Evolutionary conservation across 2,888 invertebrate species (phyloP).

Genomic region (Drosophila algonquin): DNA sequence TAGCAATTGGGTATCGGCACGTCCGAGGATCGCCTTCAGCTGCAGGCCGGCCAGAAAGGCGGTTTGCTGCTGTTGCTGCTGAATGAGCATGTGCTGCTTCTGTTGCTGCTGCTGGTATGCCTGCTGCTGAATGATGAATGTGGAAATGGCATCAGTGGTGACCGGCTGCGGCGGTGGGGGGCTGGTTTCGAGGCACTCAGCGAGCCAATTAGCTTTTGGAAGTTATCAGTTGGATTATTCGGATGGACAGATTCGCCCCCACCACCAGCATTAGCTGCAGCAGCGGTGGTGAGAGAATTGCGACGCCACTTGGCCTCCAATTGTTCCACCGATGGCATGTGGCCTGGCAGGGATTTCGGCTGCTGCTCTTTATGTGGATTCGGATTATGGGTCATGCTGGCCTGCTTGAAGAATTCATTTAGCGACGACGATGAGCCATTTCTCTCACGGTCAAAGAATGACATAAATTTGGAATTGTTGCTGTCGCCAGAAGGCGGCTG

Average conservation of each 20-base stretch:
- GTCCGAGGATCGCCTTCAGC: conserved; percentile 79
- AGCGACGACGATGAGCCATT: conserved; percentile 74
- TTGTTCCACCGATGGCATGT: conserved; percentile 81
- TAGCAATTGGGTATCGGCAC: conserved; percentile 80
- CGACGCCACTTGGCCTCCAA: conserved; percentile 82
- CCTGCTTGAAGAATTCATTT: conserved; percentile 81
- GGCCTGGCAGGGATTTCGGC: conserved; percentile 61
- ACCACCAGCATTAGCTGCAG: conserved; percentile 25
- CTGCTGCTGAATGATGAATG: conserved; percentile 80
- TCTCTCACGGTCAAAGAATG: conserved; percentile 60
- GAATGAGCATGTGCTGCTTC: conserved; percentile 72
- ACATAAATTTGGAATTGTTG: conserved; percentile 70
- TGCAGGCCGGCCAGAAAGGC: conserved; percentile 81
- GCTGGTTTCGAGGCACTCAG: conserved; percentile 54
- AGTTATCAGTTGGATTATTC: conserved; percentile 69
- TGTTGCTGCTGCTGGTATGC: conserved; percentile 80
- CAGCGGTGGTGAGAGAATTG: conserved; percentile 57
- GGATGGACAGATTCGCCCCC: conserved; percentile 47
- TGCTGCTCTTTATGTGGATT: conserved; percentile 51
- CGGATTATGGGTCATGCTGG: conserved; percentile 49
- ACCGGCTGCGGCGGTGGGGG: conserved; percentile 38
- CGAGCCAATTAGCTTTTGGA: conserved; percentile 79
- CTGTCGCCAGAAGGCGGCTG: conserved; percentile 21
- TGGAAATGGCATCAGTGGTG: conserved; percentile 77
- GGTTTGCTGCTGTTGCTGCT: conserved; percentile 82